Evolutionary conservation across 2,113 vertebrate species (phyloP).

Genomic region (Peromyscus californicus): DNA sequence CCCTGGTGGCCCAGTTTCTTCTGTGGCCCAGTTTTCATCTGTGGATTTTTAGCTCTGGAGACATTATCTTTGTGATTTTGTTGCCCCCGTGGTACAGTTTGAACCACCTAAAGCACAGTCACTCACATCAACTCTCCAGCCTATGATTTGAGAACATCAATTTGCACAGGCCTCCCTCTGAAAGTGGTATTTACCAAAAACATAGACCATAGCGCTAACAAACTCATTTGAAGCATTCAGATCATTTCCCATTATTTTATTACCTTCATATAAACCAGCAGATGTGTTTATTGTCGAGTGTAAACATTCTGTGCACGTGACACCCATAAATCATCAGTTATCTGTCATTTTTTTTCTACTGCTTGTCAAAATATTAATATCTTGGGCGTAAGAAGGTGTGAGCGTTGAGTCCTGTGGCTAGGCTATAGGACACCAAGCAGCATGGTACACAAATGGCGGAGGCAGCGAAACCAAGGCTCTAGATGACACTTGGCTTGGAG

Average conservation of each 20-base stretch:
- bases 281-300: slow-evolving; percentile 63
- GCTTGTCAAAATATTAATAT: slow-evolving; percentile 52
- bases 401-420: not conserved
- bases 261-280: slow-evolving; percentile 33
- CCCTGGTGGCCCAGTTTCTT: not conserved
- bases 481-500: not conserved
- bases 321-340: slow-evolving; percentile 23
- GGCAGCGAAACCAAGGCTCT: not conserved
- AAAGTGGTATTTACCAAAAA: slow-evolving; percentile 13
- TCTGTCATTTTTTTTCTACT: slow-evolving; percentile 22
- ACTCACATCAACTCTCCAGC: not conserved
- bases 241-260: slow-evolving; percentile 52
- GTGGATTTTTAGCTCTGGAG: not conserved
- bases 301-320: slow-evolving; percentile 42
- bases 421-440: not conserved
- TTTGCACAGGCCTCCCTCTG: not conserved
- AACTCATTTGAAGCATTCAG: slow-evolving; percentile 22
- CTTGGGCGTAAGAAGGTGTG: slow-evolving; percentile 12
- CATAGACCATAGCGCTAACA: slow-evolving; percentile 9
- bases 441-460: not conserved
- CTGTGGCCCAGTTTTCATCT: not conserved
- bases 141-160: slow-evolving; percentile 4
- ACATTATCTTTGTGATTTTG: not conserved
- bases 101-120: not conserved
- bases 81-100: not conserved